Base-by-base conservation (phyloP, 2,797 vertebrate species). In the Pyrocephalus nanus region DNA sequence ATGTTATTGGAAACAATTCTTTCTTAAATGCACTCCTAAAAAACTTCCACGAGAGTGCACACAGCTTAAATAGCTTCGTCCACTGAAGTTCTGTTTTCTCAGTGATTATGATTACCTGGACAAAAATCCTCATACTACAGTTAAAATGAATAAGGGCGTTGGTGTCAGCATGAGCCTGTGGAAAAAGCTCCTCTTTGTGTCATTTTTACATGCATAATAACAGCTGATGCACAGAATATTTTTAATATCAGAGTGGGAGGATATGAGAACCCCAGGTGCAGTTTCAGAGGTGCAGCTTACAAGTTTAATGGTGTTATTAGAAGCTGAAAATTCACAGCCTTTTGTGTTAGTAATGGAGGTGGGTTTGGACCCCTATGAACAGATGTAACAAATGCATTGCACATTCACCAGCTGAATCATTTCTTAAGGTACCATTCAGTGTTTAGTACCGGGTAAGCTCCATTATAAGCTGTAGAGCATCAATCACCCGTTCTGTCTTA, bases 161-260 rank as follows among this genome's bases (percentile, higher is more conserved):
- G 86, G 74, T 96, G 94, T 94, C 88, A 96, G 76, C 73, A 81
- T 30, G 53, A 87, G 43, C 51, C 70, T 57, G 45, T 84, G 48
- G 80, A 95, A 60, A 93, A 95, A 60, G 53, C 60, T 90, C 48
- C 42, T 93, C 86, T 80, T 88, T 84, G 51, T 95, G 90, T 95
- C 92, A 85, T 85, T 94, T 91, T 87, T 79, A 47, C 53, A 73
- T 85, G 74, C 77, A 67, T 94, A 93, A 76, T 91, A 95, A 82
- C 81, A 94, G 95, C 65, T 95, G 92, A 95, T 91, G 84, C 9
- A 7, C 81, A 71, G 92, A 93, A 77, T 81, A 94, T 96, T 94
- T 95, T 96, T 95, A 95, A 96, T 95, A 85, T 69, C 67, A 43
- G 94, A 94, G 90, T 95, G 93, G 95, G 95, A 96, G 95, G 94